These are phyloP conservation scores for Muscina levida DNA, from an alignment of 2,888 invertebrate genomes.

Conservation along the genomic window DNA sequence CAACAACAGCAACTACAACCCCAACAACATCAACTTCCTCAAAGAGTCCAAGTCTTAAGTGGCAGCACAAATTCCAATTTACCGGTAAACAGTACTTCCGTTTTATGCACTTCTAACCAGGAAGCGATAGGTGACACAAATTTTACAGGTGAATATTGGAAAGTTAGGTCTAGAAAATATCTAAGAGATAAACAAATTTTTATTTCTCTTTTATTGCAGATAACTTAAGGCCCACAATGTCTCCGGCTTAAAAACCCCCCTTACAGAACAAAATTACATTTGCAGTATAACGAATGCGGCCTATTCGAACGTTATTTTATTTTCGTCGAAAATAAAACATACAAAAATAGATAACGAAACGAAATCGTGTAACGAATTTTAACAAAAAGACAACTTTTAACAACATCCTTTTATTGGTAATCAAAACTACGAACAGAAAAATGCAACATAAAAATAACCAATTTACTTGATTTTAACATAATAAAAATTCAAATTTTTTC, in stretches of 20 bases:
- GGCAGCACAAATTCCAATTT: slow-evolving; percentile 63
- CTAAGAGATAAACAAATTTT: neutral
- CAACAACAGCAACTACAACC: slow-evolving; percentile 50
- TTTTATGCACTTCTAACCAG: slow-evolving; percentile 55
- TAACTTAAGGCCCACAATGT: slow-evolving; percentile 59
- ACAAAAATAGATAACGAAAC: slow-evolving; percentile 41
- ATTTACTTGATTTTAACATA: slow-evolving; percentile 62
- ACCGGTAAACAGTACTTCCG: slow-evolving; percentile 54
- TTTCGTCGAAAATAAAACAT: slow-evolving; percentile 47
- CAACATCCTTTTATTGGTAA: slow-evolving; percentile 55
- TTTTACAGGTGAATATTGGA: slow-evolving; percentile 36
- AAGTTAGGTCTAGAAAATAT: neutral
- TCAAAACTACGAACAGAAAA: no score
- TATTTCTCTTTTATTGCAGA: slow-evolving; percentile 39
- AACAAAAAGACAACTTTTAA: slow-evolving; percentile 43
- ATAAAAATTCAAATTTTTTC: slow-evolving; percentile 58
- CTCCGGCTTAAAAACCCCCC: slow-evolving; percentile 53
- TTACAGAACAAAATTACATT: slow-evolving; percentile 21
- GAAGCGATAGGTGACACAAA: slow-evolving; percentile 43
- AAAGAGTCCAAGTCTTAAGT: slow-evolving; percentile 59
- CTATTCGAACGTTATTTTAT: slow-evolving; percentile 14
- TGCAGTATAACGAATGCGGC: slow-evolving; percentile 3
- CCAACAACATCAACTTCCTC: slow-evolving; percentile 48
- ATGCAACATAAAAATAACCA: slow-evolving; percentile 39
- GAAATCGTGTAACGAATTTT: slow-evolving; percentile 64